phyloP scores from a whole-genome alignment of 2,888 invertebrate genomes.

The Agrochola macilenta region DNA sequence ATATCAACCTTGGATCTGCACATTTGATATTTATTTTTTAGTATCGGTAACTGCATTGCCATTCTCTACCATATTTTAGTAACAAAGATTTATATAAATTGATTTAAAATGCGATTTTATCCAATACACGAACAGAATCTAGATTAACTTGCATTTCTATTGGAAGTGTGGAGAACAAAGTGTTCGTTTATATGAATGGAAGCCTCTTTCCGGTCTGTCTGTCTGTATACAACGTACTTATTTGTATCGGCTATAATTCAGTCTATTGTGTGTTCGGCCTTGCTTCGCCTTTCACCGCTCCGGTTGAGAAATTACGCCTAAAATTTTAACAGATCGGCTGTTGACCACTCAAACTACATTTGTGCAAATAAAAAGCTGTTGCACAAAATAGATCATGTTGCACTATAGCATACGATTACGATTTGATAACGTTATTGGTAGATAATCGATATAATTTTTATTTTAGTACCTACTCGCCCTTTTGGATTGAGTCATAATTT shows the following conservation, averaged over 20 bases:
- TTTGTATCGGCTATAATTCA: constrained; percentile 77
- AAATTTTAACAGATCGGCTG: constrained; percentile 70
- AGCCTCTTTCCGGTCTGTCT: constrained; percentile 80
- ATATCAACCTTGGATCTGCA: constrained; percentile 44
- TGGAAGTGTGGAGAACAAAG: constrained; percentile 82
- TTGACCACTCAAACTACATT: constrained; percentile 43
- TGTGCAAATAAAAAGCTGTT: constrained; percentile 68
- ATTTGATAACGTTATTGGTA: constrained; percentile 23
- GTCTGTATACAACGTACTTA: constrained; percentile 70
- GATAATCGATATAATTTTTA: not conserved
- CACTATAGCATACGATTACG: constrained; percentile 17
- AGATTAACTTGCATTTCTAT: constrained; percentile 74
- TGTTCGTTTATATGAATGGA: constrained; percentile 82
- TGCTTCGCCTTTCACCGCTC: constrained; percentile 85
- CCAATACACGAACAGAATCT: constrained; percentile 61
- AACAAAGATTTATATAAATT: constrained; percentile 19
- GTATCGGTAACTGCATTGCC: constrained; percentile 9
- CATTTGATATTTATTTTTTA: constrained; percentile 27
- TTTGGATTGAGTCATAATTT: not conserved
- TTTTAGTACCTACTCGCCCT: not conserved
- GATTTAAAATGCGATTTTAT: constrained; percentile 45
- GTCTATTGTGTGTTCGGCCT: constrained; percentile 82
- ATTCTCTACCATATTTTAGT: constrained; percentile 11
- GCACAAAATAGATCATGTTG: constrained; percentile 60
- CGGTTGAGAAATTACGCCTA: constrained; percentile 83